phyloP scores from a whole-genome alignment of 2,888 invertebrate genomes.

The Scaptomyza caliginosa region DNA sequence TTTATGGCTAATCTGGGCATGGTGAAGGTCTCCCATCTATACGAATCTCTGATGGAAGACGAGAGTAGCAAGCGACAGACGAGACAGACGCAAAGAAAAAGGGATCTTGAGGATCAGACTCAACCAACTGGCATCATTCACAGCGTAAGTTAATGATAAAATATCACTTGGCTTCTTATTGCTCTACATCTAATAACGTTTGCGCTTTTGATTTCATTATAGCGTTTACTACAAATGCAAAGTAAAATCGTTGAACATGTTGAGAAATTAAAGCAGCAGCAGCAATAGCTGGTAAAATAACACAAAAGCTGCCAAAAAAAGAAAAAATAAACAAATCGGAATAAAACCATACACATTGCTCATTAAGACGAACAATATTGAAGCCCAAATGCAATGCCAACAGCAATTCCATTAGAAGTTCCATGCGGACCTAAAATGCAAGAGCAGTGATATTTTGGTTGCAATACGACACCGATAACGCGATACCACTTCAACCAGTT shows the following conservation, averaged over 20 bases:
- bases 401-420: conserved; percentile 24
- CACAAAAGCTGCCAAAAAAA: too few species aligned
- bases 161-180: too few species aligned
- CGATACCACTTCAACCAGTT: neutral
- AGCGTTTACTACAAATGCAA: neutral
- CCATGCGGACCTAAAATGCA: neutral
- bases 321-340: too few species aligned
- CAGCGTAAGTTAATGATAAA: neutral
- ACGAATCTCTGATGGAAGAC: neutral
- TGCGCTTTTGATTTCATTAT: neutral
- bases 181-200: neutral
- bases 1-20: conserved; percentile 29
- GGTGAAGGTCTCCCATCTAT: neutral
- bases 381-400: conserved; percentile 1
- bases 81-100: neutral
- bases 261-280: neutral
- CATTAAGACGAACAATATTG: neutral
- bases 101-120: neutral
- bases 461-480: neutral
- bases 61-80: neutral
- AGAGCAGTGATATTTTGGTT: too few species aligned
- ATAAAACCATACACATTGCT: too few species aligned
- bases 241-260: neutral
- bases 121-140: neutral
- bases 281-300: too few species aligned